phyloP scores from a whole-genome alignment of 2,113 vertebrate genomes.

The Rhegmatorhina hoffmannsi region DNA sequence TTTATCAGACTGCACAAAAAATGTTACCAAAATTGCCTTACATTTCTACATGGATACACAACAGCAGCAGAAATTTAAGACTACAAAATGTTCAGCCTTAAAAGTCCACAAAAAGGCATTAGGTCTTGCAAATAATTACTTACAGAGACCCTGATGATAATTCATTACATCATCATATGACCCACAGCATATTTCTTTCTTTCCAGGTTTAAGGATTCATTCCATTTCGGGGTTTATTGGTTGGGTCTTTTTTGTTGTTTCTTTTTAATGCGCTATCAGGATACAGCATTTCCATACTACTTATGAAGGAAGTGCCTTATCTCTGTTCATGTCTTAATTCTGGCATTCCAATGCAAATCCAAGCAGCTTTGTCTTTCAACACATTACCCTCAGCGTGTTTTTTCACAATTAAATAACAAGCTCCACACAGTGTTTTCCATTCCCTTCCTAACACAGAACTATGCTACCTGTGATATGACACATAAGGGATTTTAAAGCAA shows the following conservation, averaged over 20 bases:
- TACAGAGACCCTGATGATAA: not conserved
- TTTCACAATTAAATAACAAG: constrained; percentile 71
- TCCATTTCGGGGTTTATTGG: not conserved
- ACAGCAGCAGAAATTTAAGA: constrained; percentile 34
- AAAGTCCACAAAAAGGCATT: constrained; percentile 39
- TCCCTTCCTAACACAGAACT: constrained; percentile 40
- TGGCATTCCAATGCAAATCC: constrained; percentile 36
- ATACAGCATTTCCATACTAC: not conserved
- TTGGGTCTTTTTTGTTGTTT: not conserved
- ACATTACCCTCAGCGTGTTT: constrained; percentile 62
- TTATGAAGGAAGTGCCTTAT: not conserved
- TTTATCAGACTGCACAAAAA: constrained; percentile 70
- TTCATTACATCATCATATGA: not conserved
- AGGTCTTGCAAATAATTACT: constrained; percentile 71
- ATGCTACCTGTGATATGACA: constrained; percentile 69
- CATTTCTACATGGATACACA: constrained; percentile 37
- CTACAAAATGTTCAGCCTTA: constrained; percentile 23
- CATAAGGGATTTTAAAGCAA: constrained; percentile 81
- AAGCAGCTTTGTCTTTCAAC: constrained; percentile 59
- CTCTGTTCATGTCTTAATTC: constrained; percentile 53
- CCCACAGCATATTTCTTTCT: constrained; percentile 5
- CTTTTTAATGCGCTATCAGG: not conserved
- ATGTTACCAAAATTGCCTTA: constrained; percentile 54
- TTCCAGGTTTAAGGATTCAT: not conserved
- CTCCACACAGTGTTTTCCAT: constrained; percentile 19